phyloP scores from a whole-genome alignment of 2,113 vertebrate species.

The Pluvianellus socialis region DNA sequence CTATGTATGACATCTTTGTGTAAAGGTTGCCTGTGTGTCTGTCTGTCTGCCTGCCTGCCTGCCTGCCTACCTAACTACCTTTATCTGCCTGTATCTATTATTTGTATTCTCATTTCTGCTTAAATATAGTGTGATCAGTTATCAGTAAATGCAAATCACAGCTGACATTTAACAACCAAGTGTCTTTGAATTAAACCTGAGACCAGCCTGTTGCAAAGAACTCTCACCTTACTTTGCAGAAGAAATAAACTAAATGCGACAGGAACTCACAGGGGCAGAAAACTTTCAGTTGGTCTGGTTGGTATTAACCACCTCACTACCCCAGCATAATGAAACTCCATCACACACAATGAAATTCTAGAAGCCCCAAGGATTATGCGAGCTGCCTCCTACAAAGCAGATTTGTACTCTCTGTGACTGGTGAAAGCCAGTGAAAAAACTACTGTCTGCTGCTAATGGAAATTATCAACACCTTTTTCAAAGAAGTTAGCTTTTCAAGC shows the following conservation, averaged over 20 bases:
- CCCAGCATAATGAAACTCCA: constrained; percentile 5
- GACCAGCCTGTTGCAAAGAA: neutral
- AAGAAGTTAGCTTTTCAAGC: neutral
- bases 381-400: constrained; percentile 11
- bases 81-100: neutral
- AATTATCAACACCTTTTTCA: constrained; percentile 24
- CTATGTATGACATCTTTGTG: neutral
- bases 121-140: neutral
- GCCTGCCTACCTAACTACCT: neutral
- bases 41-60: neutral
- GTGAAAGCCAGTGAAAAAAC: constrained; percentile 10
- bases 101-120: neutral
- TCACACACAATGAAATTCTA: constrained; percentile 20
- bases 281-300: constrained; percentile 5
- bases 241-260: constrained; percentile 2
- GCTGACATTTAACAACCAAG: neutral
- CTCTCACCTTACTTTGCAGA: neutral
- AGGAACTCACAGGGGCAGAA: constrained; percentile 11
- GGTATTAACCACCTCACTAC: constrained; percentile 39
- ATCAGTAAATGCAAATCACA: neutral
- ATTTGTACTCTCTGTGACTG: neutral
- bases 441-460: constrained; percentile 17
- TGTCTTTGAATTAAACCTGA: neutral
- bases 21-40: neutral
- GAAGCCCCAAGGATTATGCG: constrained; percentile 16